Percentiles rank a stretch among this genome's conserved stretches.
Evolutionary conservation across 1,140 invertebrate genomes (phyloP).

Genomic region (Ganaspis sp.): DNA sequence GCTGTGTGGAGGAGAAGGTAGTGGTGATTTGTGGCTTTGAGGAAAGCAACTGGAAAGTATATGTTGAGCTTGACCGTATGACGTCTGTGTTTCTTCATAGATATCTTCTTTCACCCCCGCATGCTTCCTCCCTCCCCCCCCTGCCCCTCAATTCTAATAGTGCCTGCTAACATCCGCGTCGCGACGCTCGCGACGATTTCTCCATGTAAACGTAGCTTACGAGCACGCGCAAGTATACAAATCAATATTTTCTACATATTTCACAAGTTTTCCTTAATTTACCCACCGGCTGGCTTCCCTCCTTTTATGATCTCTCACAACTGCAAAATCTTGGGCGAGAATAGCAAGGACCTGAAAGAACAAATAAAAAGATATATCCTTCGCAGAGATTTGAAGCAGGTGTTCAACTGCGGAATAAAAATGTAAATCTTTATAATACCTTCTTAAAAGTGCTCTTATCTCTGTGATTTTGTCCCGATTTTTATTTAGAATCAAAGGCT

Average conservation of each 20-base stretch:
- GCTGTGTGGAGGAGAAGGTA: not conserved
- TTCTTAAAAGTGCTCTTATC: constrained; percentile 11
- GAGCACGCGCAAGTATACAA: constrained; percentile 64
- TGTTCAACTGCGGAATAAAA: constrained; percentile 18
- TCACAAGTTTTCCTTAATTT: constrained; percentile 64
- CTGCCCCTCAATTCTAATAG: constrained; percentile 42
- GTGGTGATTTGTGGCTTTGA: constrained; percentile 4
- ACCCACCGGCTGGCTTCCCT: constrained; percentile 31
- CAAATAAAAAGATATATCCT: constrained; percentile 23
- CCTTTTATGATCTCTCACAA: constrained; percentile 19
- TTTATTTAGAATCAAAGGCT: not conserved
- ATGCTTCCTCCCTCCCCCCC: no score
- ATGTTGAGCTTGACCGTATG: constrained; percentile 15
- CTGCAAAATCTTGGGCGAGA: constrained; percentile 17
- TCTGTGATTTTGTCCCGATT: not conserved
- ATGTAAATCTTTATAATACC: constrained; percentile 19
- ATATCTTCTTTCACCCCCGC: no score
- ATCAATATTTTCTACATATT: constrained; percentile 70
- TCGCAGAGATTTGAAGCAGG: constrained; percentile 25
- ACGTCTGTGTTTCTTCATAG: constrained; percentile 28
- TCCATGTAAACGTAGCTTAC: constrained; percentile 51
- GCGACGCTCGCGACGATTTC: constrained; percentile 53
- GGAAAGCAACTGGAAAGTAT: constrained; percentile 4
- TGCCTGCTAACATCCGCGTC: constrained; percentile 54
- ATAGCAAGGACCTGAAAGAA: constrained; percentile 14